phyloP scores from a whole-genome alignment of 2,888 invertebrate genomes.

The Eurytoma californica region DNA sequence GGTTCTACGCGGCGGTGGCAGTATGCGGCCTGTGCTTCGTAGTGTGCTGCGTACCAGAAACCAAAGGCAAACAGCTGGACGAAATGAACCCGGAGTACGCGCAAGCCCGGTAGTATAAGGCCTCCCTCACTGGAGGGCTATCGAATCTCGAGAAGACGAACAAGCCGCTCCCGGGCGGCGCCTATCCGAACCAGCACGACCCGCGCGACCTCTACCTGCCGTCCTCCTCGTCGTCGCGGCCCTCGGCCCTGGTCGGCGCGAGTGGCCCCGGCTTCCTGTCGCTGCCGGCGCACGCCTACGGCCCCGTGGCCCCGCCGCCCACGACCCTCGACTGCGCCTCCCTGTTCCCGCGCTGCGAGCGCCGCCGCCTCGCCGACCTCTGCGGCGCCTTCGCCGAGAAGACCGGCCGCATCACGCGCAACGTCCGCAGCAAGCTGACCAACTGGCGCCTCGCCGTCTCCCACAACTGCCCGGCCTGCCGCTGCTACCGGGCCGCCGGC shows the following conservation, averaged over 20 bases:
- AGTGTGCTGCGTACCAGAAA: slow-evolving; percentile 91
- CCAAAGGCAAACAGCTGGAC: slow-evolving; percentile 91
- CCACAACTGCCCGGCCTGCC: slow-evolving; percentile 17
- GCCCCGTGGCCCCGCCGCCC: slow-evolving; percentile 3
- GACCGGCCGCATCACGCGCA: slow-evolving; percentile 66
- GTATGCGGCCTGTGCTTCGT: slow-evolving; percentile 89
- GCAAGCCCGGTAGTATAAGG: slow-evolving; percentile 74
- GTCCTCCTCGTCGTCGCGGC: slow-evolving; percentile 31
- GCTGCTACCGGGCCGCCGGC: background rate
- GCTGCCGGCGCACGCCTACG: slow-evolving; percentile 14
- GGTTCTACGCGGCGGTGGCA: slow-evolving; percentile 90
- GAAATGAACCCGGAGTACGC: slow-evolving; percentile 88
- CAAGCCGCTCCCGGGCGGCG: slow-evolving; percentile 69
- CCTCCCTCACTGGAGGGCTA: slow-evolving; percentile 73
- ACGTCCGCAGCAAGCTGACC: slow-evolving; percentile 58
- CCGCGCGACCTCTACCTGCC: slow-evolving; percentile 64
- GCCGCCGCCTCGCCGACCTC: slow-evolving; percentile 66
- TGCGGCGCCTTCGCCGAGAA: slow-evolving; percentile 69
- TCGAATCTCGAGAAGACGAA: slow-evolving; percentile 71
- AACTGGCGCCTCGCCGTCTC: slow-evolving; percentile 32
- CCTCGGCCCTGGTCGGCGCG: slow-evolving; percentile 49
- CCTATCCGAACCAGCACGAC: slow-evolving; percentile 69
- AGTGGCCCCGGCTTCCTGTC: slow-evolving; percentile 63
- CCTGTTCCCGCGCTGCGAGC: slow-evolving; percentile 54
- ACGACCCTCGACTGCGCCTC: slow-evolving; percentile 57